phyloP scores from a whole-genome alignment of 2,797 vertebrate species.

The Helostoma temminkii region DNA sequence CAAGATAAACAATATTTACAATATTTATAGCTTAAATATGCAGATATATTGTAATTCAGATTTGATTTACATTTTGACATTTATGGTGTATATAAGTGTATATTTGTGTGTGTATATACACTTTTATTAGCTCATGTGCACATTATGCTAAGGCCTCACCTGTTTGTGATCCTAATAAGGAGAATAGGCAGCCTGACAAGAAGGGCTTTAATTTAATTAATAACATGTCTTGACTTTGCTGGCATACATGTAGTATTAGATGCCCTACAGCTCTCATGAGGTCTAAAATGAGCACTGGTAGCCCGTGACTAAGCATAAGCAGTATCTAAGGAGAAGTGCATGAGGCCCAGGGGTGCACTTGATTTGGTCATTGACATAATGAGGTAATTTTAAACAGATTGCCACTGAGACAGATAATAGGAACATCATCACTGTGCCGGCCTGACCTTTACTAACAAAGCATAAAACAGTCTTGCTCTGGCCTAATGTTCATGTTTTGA shows the following conservation, averaged over 20 bases:
- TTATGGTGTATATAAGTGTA: too few species aligned
- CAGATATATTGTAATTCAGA: too few species aligned
- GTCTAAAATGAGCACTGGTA: constrained; percentile 53
- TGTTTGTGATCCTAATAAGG: constrained; percentile 61
- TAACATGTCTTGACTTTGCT: constrained; percentile 63
- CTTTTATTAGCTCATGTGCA: not conserved
- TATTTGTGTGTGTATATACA: too few species aligned
- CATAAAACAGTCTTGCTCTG: constrained; percentile 65
- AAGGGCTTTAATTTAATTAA: constrained; percentile 74
- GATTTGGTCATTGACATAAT: constrained; percentile 85
- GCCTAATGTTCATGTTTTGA: constrained; percentile 49
- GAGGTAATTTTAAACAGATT: constrained; percentile 85
- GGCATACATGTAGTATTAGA: constrained; percentile 62
- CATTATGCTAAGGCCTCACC: constrained; percentile 51
- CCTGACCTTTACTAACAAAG: constrained; percentile 82
- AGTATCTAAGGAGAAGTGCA: constrained; percentile 70
- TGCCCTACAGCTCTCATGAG: constrained; percentile 59
- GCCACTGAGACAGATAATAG: constrained; percentile 82
- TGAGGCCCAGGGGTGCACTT: constrained; percentile 79
- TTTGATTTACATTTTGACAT: not conserved
- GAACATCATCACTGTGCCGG: constrained; percentile 77
- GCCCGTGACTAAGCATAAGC: constrained; percentile 79
- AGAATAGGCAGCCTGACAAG: constrained; percentile 56
- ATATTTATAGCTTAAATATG: too few species aligned
- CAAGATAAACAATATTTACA: too few species aligned